A percentile compares a stretch with the other conserved stretches of the same genome.
Conservation (phyloP, 2,797 vertebrate species). For the Chrosomus eos region DNA sequence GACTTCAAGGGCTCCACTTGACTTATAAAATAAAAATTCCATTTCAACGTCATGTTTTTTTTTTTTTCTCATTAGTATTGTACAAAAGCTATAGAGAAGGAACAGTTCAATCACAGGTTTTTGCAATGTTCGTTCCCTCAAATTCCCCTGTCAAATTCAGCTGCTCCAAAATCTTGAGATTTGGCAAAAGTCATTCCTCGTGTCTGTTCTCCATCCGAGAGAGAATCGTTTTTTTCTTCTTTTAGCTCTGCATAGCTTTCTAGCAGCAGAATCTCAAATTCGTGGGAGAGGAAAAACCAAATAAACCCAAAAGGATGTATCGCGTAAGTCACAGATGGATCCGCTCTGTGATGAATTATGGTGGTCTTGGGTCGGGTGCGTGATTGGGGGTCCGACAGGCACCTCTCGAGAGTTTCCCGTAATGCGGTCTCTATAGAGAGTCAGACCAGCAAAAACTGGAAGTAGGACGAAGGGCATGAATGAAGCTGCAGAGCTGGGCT, state of each 20-base stretch:
- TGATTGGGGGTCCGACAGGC: conserved; percentile 62
- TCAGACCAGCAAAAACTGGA: conserved; percentile 13
- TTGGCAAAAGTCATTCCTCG: conserved; percentile 86
- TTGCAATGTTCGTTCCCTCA: conserved; percentile 78
- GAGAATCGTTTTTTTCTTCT: conserved; percentile 64
- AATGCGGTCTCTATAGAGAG: conserved; percentile 72
- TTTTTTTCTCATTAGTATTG: conserved; percentile 82
- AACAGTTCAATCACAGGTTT: conserved; percentile 85
- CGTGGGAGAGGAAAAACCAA: conserved; percentile 61
- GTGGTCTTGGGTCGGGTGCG: conserved; percentile 46
- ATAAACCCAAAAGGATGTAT: conserved; percentile 59
- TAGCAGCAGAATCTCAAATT: conserved; percentile 88
- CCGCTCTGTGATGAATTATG: background rate
- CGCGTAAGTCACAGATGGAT: conserved; percentile 1
- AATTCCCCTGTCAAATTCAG: conserved; percentile 68
- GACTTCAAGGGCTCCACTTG: conserved; percentile 90
- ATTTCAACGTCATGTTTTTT: conserved; percentile 82
- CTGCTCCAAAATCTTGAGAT: conserved; percentile 80
- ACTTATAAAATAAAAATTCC: conserved; percentile 99
- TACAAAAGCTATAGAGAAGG: conserved; percentile 99
- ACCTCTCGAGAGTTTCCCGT: conserved; percentile 70
- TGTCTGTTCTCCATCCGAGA: conserved; percentile 76
- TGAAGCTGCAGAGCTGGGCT: conserved; percentile 42
- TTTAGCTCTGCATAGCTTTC: conserved; percentile 93
- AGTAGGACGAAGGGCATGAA: conserved; percentile 17